A percentile compares a stretch with the other conserved stretches of the same genome.
Conservation (phyloP, 1,140 invertebrate species). For the Pseudoatta argentina region DNA sequence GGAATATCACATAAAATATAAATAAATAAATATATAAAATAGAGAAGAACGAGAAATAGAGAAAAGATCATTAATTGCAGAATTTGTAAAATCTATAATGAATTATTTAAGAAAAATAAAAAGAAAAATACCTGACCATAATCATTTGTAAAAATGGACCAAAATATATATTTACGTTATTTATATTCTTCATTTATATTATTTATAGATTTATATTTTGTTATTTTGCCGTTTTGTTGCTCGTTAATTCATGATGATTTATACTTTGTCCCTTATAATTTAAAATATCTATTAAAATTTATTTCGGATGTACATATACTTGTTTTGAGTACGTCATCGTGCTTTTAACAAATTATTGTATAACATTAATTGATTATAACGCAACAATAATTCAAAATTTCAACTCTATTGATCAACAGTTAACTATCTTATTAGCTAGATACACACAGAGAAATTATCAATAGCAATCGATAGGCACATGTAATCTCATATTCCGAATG, state of each 20-base stretch:
- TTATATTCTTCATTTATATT: not conserved
- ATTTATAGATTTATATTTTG: not conserved
- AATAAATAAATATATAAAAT: slow-evolving; percentile 3
- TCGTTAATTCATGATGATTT: not conserved
- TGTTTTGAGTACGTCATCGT: not conserved
- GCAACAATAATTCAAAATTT: slow-evolving; percentile 14
- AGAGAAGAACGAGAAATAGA: not conserved
- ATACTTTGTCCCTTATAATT: not conserved
- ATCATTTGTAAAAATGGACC: not conserved
- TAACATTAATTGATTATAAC: slow-evolving; percentile 5
- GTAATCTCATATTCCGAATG: slow-evolving; percentile 58
- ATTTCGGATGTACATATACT: not conserved
- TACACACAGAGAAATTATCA: slow-evolving; percentile 25
- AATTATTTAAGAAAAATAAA: not conserved
- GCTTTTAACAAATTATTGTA: not conserved
- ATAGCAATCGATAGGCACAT: slow-evolving; percentile 45
- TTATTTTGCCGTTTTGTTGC: not conserved
- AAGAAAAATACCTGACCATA: not conserved
- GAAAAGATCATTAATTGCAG: not conserved
- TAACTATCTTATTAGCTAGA: slow-evolving; percentile 50
- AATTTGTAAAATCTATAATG: not conserved
- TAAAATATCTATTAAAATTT: slow-evolving; percentile 3
- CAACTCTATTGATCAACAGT: slow-evolving; percentile 3
- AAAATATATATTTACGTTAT: not conserved
- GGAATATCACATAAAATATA: not conserved